Evolutionary conservation across 2,888 invertebrate genomes (phyloP).

Genomic region (Cyclophora albipunctata): DNA sequence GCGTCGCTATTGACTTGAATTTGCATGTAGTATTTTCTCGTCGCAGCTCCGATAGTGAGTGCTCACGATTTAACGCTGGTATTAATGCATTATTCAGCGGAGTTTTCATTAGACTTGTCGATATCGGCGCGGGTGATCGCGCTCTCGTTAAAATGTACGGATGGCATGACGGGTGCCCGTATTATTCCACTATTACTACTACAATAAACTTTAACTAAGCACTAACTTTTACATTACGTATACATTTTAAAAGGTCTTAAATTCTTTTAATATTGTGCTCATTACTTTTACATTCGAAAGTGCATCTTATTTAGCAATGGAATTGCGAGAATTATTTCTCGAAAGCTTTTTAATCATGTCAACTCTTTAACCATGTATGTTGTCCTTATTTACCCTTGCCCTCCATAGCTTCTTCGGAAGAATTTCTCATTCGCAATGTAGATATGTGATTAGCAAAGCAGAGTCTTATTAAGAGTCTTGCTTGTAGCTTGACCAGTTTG

Average conservation of each 20-base stretch:
- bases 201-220: no score
- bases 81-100: conserved; percentile 75
- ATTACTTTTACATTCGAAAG: no score
- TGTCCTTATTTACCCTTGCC: conserved; percentile 9
- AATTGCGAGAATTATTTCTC: no score
- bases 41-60: conserved; percentile 61
- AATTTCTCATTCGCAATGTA: conserved; percentile 33
- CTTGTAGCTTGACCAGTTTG: conserved; percentile 53
- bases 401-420: conserved; percentile 23
- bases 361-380: no score
- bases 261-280: no score
- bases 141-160: conserved; percentile 72
- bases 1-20: conserved; percentile 62
- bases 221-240: no score
- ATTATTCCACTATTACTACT: conserved; percentile 21
- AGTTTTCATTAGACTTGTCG: conserved; percentile 70
- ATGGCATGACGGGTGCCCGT: conserved; percentile 72
- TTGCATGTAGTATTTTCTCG: conserved; percentile 69
- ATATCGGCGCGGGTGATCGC: conserved; percentile 66
- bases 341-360: no score
- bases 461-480: conserved; percentile 52
- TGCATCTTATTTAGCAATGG: no score
- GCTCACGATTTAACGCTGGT: conserved; percentile 74
- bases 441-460: conserved; percentile 47
- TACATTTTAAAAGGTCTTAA: no score